A percentile compares a stretch with the other conserved stretches of the same genome.
Conservation (phyloP, 2,888 invertebrate genomes). For the Timandra comae region DNA sequence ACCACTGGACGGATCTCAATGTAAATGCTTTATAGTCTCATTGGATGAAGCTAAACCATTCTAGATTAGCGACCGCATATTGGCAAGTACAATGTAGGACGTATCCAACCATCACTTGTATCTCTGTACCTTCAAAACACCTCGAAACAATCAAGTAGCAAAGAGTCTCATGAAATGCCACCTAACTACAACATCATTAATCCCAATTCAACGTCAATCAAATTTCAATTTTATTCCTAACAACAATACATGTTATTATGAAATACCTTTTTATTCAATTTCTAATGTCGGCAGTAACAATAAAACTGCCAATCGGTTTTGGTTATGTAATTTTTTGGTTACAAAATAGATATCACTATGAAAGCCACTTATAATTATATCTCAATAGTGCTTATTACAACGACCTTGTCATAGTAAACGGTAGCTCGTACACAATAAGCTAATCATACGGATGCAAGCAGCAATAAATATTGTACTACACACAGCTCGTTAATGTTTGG, state of each 20-base stretch:
- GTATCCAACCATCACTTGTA: too few species aligned
- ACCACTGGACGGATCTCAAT: too few species aligned
- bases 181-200: slow-evolving; percentile 5
- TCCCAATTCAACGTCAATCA: slow-evolving; percentile 8
- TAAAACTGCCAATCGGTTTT: slow-evolving; percentile 22
- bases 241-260: not conserved
- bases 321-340: slow-evolving; percentile 33
- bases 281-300: slow-evolving; percentile 7
- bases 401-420: slow-evolving; percentile 63
- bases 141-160: too few species aligned
- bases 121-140: too few species aligned
- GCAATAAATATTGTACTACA: slow-evolving; percentile 35
- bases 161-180: slow-evolving; percentile 4
- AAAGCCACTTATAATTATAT: slow-evolving; percentile 48
- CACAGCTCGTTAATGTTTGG: too few species aligned
- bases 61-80: too few species aligned
- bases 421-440: slow-evolving; percentile 64
- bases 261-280: too few species aligned
- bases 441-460: slow-evolving; percentile 58
- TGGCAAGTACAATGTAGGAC: too few species aligned
- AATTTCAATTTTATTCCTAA: slow-evolving; percentile 11
- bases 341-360: slow-evolving; percentile 29
- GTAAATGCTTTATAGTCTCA: too few species aligned
- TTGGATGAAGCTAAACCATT: too few species aligned
- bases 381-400: slow-evolving; percentile 48